Evolutionary conservation across 1,140 invertebrate genomes (phyloP).

Genomic region (Grapholita molesta): DNA sequence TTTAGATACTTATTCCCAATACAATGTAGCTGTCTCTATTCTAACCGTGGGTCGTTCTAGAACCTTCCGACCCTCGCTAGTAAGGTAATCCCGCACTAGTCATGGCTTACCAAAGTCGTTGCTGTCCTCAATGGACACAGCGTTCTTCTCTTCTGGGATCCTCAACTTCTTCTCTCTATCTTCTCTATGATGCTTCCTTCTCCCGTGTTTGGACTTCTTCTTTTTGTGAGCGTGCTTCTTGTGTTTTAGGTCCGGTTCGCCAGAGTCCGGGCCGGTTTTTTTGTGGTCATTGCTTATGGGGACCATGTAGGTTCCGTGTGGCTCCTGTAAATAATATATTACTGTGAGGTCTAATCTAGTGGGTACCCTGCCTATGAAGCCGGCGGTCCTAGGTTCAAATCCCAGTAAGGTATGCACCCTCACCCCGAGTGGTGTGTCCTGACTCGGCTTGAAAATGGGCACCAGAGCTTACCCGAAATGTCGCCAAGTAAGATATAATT

Average conservation of each 20-base stretch:
- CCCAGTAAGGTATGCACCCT: too few relatives aligned
- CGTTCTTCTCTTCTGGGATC: constrained; percentile 51
- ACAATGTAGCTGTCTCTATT: neutral
- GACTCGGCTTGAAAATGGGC: too few relatives aligned
- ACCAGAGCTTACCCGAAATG: too few relatives aligned
- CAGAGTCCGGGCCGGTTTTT: constrained; percentile 23
- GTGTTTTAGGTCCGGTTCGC: constrained; percentile 28
- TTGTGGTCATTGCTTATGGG: constrained; percentile 40
- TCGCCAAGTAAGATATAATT: too few relatives aligned
- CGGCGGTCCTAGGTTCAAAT: too few relatives aligned
- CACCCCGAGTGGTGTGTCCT: too few relatives aligned
- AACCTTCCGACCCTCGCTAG: neutral
- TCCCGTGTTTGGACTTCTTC: constrained; percentile 19
- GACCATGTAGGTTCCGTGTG: constrained; percentile 50
- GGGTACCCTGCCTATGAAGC: too few relatives aligned
- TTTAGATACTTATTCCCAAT: neutral
- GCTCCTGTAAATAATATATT: constrained; percentile 31
- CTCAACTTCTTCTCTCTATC: constrained; percentile 41
- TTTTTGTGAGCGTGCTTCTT: constrained; percentile 34
- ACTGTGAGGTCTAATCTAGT: neutral
- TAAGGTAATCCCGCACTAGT: neutral
- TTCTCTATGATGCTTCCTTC: constrained; percentile 48
- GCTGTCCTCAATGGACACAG: constrained; percentile 46
- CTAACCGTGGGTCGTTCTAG: neutral
- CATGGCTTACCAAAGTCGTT: neutral